Percentiles rank a stretch among this genome's conserved stretches.
Evolutionary conservation across 1,140 invertebrate genomes (phyloP).

Genomic region (Bombus sylvicola): DNA sequence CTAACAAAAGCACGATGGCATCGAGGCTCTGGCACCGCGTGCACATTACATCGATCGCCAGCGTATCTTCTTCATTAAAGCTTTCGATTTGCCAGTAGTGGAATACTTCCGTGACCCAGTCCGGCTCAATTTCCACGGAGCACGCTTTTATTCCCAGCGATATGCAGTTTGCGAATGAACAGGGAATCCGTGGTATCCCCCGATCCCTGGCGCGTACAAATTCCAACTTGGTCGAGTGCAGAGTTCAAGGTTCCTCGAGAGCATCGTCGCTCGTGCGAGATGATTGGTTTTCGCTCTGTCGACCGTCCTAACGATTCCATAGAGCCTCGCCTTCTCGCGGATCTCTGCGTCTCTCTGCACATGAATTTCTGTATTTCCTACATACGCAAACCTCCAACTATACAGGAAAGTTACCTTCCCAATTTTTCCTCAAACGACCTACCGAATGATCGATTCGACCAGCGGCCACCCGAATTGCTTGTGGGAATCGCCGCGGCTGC

Average conservation of each 20-base stretch:
- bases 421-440: background rate
- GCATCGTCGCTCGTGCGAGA: slow-evolving; percentile 56
- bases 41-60: background rate
- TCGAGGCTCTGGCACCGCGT: background rate
- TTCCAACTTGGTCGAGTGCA: slow-evolving; percentile 44
- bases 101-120: slow-evolving; percentile 2
- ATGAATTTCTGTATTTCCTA: background rate
- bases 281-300: slow-evolving; percentile 65
- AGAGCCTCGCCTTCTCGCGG: slow-evolving; percentile 22
- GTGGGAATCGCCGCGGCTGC: background rate
- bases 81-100: background rate
- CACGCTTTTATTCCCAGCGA: slow-evolving; percentile 1
- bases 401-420: background rate
- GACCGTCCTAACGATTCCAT: slow-evolving; percentile 44
- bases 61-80: slow-evolving; percentile 11
- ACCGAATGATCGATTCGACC: background rate
- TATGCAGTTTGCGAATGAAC: slow-evolving; percentile 13
- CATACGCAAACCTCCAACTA: background rate
- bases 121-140: background rate
- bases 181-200: slow-evolving; percentile 12
- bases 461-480: background rate
- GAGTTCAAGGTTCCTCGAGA: slow-evolving; percentile 62
- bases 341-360: background rate
- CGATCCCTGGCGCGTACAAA: slow-evolving; percentile 22
- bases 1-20: no score